phyloP scores from a whole-genome alignment of 2,113 vertebrate species.

The Myocastor coypus region DNA sequence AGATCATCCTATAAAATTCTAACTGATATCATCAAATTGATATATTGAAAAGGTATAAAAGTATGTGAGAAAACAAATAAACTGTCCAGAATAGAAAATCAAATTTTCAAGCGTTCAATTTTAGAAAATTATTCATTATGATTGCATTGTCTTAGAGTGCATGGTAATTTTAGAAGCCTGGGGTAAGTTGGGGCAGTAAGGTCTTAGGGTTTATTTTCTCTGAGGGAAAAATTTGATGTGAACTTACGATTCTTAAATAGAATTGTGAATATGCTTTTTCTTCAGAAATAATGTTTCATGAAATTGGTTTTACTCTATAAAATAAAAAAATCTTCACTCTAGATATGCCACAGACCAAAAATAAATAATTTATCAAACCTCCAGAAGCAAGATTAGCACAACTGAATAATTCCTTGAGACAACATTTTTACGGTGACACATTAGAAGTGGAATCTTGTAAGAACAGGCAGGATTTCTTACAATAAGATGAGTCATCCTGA shows the following conservation, averaged over 20 bases:
- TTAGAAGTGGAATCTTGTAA: background rate
- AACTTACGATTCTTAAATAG: background rate
- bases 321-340: background rate
- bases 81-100: background rate
- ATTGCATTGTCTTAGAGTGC: background rate
- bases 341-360: background rate
- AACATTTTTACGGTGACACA: background rate
- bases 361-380: background rate
- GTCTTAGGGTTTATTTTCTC: background rate
- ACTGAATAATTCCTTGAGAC: background rate
- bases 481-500: background rate
- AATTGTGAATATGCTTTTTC: background rate
- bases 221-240: background rate
- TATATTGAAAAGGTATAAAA: conserved; percentile 29
- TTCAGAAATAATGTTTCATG: conserved; percentile 19
- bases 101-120: conserved; percentile 3
- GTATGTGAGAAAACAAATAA: background rate
- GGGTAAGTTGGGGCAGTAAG: background rate
- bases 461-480: background rate
- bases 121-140: background rate
- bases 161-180: background rate
- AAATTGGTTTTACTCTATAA: conserved; percentile 19
- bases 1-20: background rate
- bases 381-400: background rate
- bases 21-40: background rate